Percentiles rank a stretch among this genome's conserved stretches.
Conservation (phyloP, 1,140 invertebrate genomes). For the Leptinotarsa texana region DNA sequence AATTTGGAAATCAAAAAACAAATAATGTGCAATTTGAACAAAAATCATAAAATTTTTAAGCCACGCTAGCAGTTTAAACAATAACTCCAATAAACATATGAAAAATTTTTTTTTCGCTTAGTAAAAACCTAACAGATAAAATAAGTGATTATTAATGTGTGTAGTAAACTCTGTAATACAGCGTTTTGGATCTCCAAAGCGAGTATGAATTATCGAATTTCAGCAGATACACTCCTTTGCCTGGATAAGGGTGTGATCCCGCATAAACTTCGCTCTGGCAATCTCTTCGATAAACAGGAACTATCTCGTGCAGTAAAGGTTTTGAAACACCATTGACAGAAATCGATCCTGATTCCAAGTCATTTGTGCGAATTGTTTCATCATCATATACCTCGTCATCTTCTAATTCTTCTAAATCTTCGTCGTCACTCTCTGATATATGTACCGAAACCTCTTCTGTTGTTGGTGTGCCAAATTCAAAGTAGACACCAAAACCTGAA, state of each 20-base stretch:
- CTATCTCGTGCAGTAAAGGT: conserved; percentile 62
- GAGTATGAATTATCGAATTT: conserved; percentile 99
- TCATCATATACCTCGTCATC: conserved; percentile 71
- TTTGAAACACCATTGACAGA: conserved; percentile 42
- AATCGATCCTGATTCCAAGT: conserved; percentile 51
- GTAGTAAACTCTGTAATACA: conserved; percentile 99
- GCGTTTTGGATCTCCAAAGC: conserved; percentile 97
- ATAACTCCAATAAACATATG: background rate
- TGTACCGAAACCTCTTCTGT: conserved; percentile 85
- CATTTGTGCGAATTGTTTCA: conserved; percentile 51
- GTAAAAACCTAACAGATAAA: background rate
- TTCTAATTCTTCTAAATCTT: conserved; percentile 82
- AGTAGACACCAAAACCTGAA: conserved; percentile 94
- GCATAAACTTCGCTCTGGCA: conserved; percentile 97
- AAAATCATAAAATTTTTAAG: background rate
- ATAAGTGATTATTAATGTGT: conserved; percentile 65
- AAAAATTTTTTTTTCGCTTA: background rate
- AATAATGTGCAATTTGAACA: no score
- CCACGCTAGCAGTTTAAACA: background rate
- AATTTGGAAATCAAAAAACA: no score
- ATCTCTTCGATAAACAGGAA: conserved; percentile 93
- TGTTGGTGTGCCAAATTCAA: conserved; percentile 92
- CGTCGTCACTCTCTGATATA: conserved; percentile 91
- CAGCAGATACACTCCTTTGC: conserved; percentile 94
- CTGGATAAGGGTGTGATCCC: conserved; percentile 95